Evolutionary conservation across 2,888 invertebrate genomes (phyloP).

Genomic region (Tenthredo notha): DNA sequence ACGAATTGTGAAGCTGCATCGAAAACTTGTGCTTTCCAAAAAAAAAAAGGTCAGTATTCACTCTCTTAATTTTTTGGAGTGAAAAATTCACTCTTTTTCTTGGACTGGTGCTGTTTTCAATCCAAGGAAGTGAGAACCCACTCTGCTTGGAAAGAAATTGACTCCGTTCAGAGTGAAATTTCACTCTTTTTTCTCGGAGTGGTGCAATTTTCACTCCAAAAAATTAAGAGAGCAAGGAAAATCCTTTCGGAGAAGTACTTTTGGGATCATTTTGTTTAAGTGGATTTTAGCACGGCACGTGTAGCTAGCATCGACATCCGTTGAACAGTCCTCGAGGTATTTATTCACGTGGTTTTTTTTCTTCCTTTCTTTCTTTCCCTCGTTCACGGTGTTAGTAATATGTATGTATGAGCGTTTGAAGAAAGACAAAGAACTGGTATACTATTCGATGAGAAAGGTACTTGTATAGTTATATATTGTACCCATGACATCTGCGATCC

Average conservation of each 20-base stretch:
- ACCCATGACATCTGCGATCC: slow-evolving; percentile 33
- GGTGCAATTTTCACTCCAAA: no score
- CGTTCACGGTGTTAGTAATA: not conserved
- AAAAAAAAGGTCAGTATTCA: no score
- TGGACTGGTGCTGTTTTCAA: no score
- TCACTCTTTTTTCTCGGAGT: no score
- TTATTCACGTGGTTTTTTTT: slow-evolving; percentile 10
- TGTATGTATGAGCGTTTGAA: no score
- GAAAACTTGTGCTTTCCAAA: not conserved
- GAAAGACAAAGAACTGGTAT: not conserved
- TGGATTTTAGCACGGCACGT: slow-evolving; percentile 14
- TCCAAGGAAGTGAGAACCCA: no score
- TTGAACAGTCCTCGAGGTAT: slow-evolving; percentile 12
- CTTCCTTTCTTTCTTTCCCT: no score
- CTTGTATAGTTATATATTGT: not conserved
- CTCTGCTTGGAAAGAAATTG: no score
- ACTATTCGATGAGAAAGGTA: not conserved
- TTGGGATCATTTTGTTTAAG: not conserved
- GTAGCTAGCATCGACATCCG: slow-evolving; percentile 6
- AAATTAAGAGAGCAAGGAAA: no score
- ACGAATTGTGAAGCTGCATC: not conserved
- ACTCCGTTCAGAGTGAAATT: no score
- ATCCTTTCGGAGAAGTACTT: not conserved
- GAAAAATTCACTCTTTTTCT: no score
- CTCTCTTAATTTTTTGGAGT: no score